These are phyloP conservation scores for Eueremaeus valkanovi DNA, from an alignment of 2,888 invertebrate species.

Conservation along the genomic window DNA sequence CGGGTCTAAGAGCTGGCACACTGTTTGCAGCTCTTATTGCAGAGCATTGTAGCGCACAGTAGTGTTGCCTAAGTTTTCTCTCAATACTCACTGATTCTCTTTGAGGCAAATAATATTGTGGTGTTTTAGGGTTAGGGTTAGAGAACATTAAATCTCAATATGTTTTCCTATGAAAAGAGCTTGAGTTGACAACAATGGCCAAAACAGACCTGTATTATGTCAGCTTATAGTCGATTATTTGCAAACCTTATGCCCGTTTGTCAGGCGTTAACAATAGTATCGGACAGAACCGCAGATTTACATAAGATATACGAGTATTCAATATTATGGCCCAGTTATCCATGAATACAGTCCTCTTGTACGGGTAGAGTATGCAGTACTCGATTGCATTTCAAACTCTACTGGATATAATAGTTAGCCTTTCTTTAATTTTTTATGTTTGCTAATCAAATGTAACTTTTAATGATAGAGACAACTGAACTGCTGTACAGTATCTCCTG, in stretches of 20 bases:
- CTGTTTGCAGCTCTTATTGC: background rate
- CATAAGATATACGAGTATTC: slow-evolving; percentile 9
- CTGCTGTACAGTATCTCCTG: no score
- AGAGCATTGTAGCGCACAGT: slow-evolving; percentile 4
- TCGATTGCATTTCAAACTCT: no score
- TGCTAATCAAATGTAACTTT: slow-evolving; percentile 3
- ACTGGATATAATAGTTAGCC: background rate
- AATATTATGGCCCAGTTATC: no score
- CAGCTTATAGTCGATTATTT: slow-evolving; percentile 20
- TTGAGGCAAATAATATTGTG: background rate
- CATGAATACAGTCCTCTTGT: no score
- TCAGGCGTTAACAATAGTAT: slow-evolving; percentile 27
- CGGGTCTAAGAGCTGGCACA: background rate
- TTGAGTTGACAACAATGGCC: slow-evolving; percentile 7
- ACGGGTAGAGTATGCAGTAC: no score
- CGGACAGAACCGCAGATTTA: background rate
- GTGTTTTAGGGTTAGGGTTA: slow-evolving; percentile 20
- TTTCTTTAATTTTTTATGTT: background rate
- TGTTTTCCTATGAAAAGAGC: slow-evolving; percentile 27
- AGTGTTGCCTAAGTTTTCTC: background rate
- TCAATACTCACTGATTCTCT: slow-evolving; percentile 1
- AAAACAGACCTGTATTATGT: slow-evolving; percentile 21
- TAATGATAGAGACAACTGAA: no score
- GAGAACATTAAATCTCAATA: slow-evolving; percentile 27
- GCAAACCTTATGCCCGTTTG: slow-evolving; percentile 1